Evolutionary conservation across 2,113 vertebrate species (phyloP), one percentile per base, ranked within the genome.

Genomic region (Tor tambroides): DNA sequence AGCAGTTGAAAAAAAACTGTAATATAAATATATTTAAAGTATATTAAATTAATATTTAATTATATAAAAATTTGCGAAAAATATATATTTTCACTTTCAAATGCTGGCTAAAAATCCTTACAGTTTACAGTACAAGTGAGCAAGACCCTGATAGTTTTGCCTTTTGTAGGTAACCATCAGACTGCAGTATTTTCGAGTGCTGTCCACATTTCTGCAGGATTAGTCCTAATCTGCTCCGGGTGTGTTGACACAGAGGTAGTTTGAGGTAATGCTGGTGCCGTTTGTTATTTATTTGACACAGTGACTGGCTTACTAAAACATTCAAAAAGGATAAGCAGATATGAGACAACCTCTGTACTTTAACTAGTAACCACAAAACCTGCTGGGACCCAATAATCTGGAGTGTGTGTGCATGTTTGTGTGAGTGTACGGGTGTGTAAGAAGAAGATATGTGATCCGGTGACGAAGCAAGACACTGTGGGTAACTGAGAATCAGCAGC

Each of bases 401-500:
- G 26, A 23, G 7, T 14, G 23, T 65, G 51, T 65, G 59, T 41
- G 15, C 30, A 74, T 59, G 59, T n/a, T 17, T 63, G 41, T 63
- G 41, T 32, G 41, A 59, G 28, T 41, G 15, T 65, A 6, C 23
- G 38, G 21, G n/a, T 46, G 21, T 30, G 46, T 71, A 6, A 15
- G 54, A 30, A 46, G 81, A 51, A 19, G 82, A 81, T 87, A 69
- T 72, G 41, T 83, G 92, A 89, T 92, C 91, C 86, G 81, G 90
- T 91, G 81, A 86, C 89, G 75, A 81, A 81, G 81, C 72, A 79
- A 65, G 84, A 91, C 89, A 83, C 83, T 63, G 72, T 88, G 91
- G 87, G 84, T 88, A 80, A 89, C 71, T 91, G 90, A 92, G 92
- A 92, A 94, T 92, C 88, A 90, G 90, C 92, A 92, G 92, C 90